These are phyloP conservation scores for Zophobas morio DNA, from an alignment of 1,140 invertebrate species.

Conservation along the genomic window DNA sequence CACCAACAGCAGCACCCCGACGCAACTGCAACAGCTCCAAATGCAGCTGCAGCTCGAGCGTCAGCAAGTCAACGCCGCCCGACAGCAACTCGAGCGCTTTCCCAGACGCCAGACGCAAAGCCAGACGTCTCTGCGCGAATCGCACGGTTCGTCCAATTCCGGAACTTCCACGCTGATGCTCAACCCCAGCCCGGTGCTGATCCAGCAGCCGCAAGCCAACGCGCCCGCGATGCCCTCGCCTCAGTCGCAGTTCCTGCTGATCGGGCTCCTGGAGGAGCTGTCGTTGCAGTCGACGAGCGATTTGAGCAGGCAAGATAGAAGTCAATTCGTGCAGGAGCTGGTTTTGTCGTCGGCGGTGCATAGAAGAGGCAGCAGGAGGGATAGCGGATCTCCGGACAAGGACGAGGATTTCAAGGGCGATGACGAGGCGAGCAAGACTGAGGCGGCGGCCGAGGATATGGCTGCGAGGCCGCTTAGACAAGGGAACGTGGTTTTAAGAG, in stretches of 20 bases:
- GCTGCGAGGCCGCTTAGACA: constrained; percentile 37
- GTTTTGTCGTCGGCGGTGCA: constrained; percentile 57
- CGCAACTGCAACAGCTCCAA: constrained; percentile 89
- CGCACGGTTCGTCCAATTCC: constrained; percentile 57
- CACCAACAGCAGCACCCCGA: constrained; percentile 74
- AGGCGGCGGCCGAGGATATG: constrained; percentile 45
- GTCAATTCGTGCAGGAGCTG: constrained; percentile 64
- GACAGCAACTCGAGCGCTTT: constrained; percentile 89
- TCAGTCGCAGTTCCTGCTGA: constrained; percentile 63
- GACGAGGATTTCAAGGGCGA: constrained; percentile 37
- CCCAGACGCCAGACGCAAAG: constrained; percentile 81
- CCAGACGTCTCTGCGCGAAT: constrained; percentile 60
- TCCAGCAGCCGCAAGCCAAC: constrained; percentile 59
- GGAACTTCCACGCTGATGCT: constrained; percentile 63
- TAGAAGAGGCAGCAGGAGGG: constrained; percentile 40
- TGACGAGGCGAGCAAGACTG: constrained; percentile 33
- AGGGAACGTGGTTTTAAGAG: constrained; percentile 55
- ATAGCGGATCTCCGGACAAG: constrained; percentile 32
- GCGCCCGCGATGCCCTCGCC: constrained; percentile 59
- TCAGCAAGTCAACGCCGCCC: constrained; percentile 85
- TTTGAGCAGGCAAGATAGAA: constrained; percentile 59
- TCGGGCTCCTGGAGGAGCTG: constrained; percentile 63
- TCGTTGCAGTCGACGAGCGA: constrained; percentile 59
- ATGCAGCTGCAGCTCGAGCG: constrained; percentile 92
- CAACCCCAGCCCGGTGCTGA: constrained; percentile 60